phyloP scores from a whole-genome alignment of 1,140 invertebrate genomes.

The Drosophila cardini region DNA sequence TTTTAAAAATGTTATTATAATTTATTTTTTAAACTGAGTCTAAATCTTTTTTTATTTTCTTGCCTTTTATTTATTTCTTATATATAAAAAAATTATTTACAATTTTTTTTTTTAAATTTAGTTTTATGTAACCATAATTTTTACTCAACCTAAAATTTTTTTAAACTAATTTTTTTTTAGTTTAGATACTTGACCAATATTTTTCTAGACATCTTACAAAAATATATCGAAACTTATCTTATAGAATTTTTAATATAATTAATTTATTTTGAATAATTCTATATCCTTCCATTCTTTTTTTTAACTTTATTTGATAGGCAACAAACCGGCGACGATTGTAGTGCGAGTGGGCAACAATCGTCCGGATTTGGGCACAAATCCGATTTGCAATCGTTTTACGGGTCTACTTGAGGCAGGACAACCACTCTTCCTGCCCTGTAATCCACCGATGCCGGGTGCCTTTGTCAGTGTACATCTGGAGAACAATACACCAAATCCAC shows the following conservation, averaged over 20 bases:
- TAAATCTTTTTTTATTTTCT: too few species aligned
- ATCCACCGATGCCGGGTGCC: constrained; percentile 97
- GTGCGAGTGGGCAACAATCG: constrained; percentile 97
- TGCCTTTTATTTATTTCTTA: too few species aligned
- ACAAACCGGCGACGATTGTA: constrained; percentile 93
- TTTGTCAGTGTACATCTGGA: constrained; percentile 97
- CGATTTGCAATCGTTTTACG: constrained; percentile 95
- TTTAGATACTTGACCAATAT: too few species aligned
- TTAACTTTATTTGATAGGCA: constrained; percentile 73
- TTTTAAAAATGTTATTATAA: too few species aligned
- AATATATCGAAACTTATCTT: too few species aligned
- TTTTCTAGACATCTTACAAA: too few species aligned
- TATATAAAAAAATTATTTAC: too few species aligned
- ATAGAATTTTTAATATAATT: neutral
- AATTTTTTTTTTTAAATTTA: too few species aligned
- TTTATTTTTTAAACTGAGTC: too few species aligned
- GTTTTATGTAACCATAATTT: too few species aligned
- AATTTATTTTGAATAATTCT: neutral
- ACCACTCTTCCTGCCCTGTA: constrained; percentile 96
- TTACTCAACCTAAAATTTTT: too few species aligned
- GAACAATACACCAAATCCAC: constrained; percentile 88
- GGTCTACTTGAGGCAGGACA: constrained; percentile 95
- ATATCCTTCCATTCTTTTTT: constrained; percentile 7
- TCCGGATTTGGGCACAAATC: constrained; percentile 96
- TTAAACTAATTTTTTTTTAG: too few species aligned